Evolutionary conservation across 2,888 invertebrate genomes (phyloP), one percentile per base, ranked within the genome.

Genomic region (Nipponacmea schrenckii): DNA sequence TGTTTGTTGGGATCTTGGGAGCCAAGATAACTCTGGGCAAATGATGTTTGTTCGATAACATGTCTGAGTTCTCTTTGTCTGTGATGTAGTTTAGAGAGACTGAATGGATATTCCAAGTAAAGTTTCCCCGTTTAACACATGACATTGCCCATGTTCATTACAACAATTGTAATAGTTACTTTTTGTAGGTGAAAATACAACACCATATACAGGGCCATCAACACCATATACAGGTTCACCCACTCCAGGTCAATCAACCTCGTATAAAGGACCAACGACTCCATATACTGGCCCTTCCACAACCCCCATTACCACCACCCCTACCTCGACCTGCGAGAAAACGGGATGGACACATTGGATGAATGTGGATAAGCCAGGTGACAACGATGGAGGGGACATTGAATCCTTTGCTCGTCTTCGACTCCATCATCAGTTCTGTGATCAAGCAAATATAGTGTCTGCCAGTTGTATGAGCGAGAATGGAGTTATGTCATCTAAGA

Each of bases 341-440:
- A 80, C 80, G 67, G 83, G 83, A 24, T 84, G 84, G 84, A 81
- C 83, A 0, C 71, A 72, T 2, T 56, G 76, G 46, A 81, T 83
- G 80, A 81, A 82, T 65, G 72, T 75, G 7, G 79, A 77, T 70
- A 73, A 72, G 0, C 81, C 84, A 12, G 50, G 68, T 3, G 71
- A 71, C 5, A 62, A 65, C 4, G 78, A 78, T 26, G 79, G 76
- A 20, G 81, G 82, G 20, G 84, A 84, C 64, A 50, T 79, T 17
- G 84, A 84, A 72, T 72, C 77, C 10, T 67, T 83, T 14, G 67
- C 72, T 15, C 70, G 78, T 12, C 74, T 84, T 15, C 69, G 82
- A 15, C 69, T 72, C n/a, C 73, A 74, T 20, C 79, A 81, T 50
- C 64, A 76, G 1, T 84, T 84, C 77, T 84, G 84, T 74, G 77